These are phyloP conservation scores for Otus scops DNA, from an alignment of 2,797 vertebrate genomes.

Conservation along the genomic window DNA sequence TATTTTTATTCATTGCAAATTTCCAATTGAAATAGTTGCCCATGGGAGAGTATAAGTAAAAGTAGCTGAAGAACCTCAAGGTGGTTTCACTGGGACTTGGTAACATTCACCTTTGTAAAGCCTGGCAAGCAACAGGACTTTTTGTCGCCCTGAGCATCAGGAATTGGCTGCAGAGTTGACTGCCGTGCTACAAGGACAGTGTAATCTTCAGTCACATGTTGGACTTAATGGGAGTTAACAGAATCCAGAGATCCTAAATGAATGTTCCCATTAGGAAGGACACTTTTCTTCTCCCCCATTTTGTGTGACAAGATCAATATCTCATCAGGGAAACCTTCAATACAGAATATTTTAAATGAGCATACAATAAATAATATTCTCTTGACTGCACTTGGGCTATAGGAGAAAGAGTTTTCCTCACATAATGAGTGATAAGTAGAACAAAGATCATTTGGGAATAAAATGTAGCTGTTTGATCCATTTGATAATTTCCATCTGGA, in stretches of 20 bases:
- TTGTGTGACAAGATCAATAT: background rate
- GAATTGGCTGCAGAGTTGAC: background rate
- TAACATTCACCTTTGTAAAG: background rate
- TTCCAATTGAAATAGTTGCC: background rate
- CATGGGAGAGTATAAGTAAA: background rate
- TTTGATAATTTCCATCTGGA: constrained; percentile 63
- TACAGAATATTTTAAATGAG: background rate
- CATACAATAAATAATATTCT: background rate
- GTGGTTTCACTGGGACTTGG: background rate
- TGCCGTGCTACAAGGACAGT: background rate
- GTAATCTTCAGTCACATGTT: background rate
- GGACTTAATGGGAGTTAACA: background rate
- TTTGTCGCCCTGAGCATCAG: background rate
- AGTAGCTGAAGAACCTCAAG: background rate
- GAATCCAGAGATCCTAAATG: background rate
- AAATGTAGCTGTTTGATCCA: constrained; percentile 29
- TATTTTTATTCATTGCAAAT: background rate
- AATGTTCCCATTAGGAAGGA: background rate
- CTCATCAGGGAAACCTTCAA: background rate
- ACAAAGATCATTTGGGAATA: constrained; percentile 40
- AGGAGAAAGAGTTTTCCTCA: background rate
- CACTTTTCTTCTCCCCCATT: background rate
- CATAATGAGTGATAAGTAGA: constrained; percentile 31
- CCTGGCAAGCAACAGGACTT: background rate
- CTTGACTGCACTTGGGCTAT: background rate